These are phyloP conservation scores for Chunga burmeisteri DNA, from an alignment of 2,113 vertebrate genomes.

Conservation along the genomic window DNA sequence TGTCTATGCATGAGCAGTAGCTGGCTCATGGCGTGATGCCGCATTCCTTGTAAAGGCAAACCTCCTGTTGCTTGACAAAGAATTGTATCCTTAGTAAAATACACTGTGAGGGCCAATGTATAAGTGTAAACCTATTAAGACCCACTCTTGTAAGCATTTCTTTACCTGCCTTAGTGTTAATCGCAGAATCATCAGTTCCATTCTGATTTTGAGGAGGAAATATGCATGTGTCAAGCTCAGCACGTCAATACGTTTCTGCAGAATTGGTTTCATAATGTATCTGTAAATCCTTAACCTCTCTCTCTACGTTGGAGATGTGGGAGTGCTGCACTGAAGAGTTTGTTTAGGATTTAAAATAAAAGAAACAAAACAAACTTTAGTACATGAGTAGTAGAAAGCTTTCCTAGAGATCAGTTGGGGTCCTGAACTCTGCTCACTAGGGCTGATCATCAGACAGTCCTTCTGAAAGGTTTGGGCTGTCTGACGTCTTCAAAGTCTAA, in stretches of 20 bases:
- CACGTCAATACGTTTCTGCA: neutral
- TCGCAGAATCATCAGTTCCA: neutral
- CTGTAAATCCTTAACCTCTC: neutral
- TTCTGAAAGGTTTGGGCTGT: neutral
- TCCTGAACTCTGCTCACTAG: neutral
- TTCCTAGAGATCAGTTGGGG: neutral
- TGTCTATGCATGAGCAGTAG: slow-evolving; percentile 35
- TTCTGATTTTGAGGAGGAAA: neutral
- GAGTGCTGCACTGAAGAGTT: neutral
- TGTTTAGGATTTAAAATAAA: neutral
- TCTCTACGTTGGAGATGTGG: neutral
- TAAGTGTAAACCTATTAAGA: neutral
- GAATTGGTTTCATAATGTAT: neutral
- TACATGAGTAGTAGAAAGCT: neutral
- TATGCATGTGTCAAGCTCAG: neutral
- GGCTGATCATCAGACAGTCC: neutral
- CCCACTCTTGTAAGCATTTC: neutral
- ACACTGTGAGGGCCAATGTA: neutral
- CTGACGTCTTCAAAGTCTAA: neutral
- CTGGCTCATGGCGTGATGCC: neutral
- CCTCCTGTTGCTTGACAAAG: neutral
- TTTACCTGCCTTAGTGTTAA: neutral
- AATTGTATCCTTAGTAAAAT: neutral
- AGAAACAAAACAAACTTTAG: neutral
- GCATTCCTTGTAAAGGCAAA: neutral